Percentiles rank a stretch among this genome's conserved stretches.
Evolutionary conservation across 2,113 vertebrate genomes (phyloP).

Genomic region (Eulemur rufifrons): DNA sequence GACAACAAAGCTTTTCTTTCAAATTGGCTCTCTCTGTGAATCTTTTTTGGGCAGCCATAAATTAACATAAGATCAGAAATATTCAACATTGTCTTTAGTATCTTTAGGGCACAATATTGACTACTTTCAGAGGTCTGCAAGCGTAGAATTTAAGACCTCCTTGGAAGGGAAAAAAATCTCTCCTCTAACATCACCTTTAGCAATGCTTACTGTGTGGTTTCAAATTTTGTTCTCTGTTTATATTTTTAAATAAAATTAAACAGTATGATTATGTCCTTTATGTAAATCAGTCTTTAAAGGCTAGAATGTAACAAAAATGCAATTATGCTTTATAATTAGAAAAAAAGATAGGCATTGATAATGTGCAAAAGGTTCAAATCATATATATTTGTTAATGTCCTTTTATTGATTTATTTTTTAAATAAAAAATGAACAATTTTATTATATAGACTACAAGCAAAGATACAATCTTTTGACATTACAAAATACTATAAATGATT

Average conservation of each 20-base stretch:
- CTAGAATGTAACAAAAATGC: background rate
- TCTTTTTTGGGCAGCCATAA: background rate
- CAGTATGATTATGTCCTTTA: background rate
- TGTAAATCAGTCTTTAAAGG: background rate
- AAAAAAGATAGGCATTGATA: background rate
- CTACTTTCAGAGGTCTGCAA: background rate
- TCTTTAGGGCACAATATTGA: background rate
- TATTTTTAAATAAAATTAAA: background rate
- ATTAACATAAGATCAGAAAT: constrained; percentile 26
- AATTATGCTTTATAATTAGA: background rate
- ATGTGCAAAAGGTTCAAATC: background rate
- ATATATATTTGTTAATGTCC: constrained; percentile 2
- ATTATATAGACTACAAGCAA: background rate
- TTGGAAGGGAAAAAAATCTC: background rate
- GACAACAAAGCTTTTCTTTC: background rate
- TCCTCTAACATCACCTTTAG: background rate
- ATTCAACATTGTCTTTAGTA: constrained; percentile 6
- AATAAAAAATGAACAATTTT: background rate
- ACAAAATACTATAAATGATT: constrained; percentile 35
- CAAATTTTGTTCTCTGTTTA: background rate
- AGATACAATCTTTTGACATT: background rate
- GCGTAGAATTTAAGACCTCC: background rate
- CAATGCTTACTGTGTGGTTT: background rate
- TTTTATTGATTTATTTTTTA: constrained; percentile 16
- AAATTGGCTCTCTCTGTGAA: background rate